These are phyloP conservation scores for Peribatodes rhomboidaria DNA, from an alignment of 2,888 invertebrate genomes.

Conservation along the genomic window DNA sequence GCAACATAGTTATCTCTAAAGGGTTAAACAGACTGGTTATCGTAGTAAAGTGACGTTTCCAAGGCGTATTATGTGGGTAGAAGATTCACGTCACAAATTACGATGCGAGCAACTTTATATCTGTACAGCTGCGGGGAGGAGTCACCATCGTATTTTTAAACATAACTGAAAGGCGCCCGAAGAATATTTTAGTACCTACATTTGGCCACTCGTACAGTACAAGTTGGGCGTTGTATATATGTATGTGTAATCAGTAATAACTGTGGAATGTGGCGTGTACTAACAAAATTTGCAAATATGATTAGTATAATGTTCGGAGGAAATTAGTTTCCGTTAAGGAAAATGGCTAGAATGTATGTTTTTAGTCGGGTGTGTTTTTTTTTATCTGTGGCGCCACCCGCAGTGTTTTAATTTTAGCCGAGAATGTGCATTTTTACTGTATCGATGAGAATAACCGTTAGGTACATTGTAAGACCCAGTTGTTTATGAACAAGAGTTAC, in stretches of 20 bases:
- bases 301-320: slow-evolving; percentile 3
- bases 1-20: too few relatives aligned
- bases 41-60: not conserved
- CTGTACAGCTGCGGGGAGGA: not conserved
- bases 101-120: not conserved
- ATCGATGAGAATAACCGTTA: not conserved
- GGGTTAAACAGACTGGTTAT: too few relatives aligned
- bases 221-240: not conserved
- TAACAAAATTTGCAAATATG: slow-evolving; percentile 19
- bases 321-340: slow-evolving; percentile 18
- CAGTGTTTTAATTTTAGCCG: slow-evolving; percentile 10
- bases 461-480: too few relatives aligned
- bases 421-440: slow-evolving; percentile 9
- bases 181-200: not conserved
- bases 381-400: slow-evolving; percentile 20
- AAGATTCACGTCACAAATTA: not conserved
- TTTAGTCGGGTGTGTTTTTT: slow-evolving; percentile 6
- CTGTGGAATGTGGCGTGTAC: slow-evolving; percentile 15
- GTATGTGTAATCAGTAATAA: slow-evolving; percentile 9
- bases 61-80: not conserved
- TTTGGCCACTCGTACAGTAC: not conserved
- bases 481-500: too few relatives aligned
- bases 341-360: slow-evolving; percentile 5
- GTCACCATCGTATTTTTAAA: not conserved
- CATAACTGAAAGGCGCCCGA: not conserved